Base-by-base conservation (phyloP, 2,797 vertebrate species). In the Tadarida brasiliensis region DNA sequence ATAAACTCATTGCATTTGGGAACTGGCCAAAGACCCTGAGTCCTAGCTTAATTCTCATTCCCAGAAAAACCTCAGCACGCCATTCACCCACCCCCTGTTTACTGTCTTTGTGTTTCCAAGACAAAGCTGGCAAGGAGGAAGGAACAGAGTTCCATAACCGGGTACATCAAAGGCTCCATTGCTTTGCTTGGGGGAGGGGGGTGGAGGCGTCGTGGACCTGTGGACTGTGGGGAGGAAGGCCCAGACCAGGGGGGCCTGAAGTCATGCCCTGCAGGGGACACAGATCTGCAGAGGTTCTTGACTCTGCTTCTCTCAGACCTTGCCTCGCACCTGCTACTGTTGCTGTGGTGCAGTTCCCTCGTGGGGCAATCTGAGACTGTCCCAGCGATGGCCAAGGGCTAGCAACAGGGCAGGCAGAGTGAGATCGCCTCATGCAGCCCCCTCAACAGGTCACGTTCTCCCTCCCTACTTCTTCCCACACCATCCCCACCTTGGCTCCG, bases 1-100 rank as follows among this genome's bases (percentile, higher is more conserved):
- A 96, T 97, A 95, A 95, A 95, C 95, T 96, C 96, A 87, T 83
- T 94, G 96, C 96, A 84, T 97, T 97, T 97, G 97, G 97, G 97
- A 97, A 97, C 91, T 71, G 54, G 95, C 97, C 96, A 97, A 77
- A 95, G 97, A 96, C 97, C 97, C 97, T 82, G 92, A 94, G 89
- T 96, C 96, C 86, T 83, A 95, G 96, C 89, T 96, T 93, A 93
- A 96, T 97, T 98, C 95, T 96, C 86, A 95, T 97, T 98, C 97
- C 97, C 97, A 98, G 97, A 96, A 97, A 97, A 95, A 77, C 87
- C 94, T 92, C 92, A 54, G 91, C 1, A 3, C 90, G 71, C 59
- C 0, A 3, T 63, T 92, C 77, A 78, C 74, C 95, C 96, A 85
- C 77, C 94, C 87, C 54, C 44, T 91, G 80, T 92, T 95, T 95